Base-by-base conservation (phyloP, 2,888 invertebrate genomes). In the Nomada fabriciana region DNA sequence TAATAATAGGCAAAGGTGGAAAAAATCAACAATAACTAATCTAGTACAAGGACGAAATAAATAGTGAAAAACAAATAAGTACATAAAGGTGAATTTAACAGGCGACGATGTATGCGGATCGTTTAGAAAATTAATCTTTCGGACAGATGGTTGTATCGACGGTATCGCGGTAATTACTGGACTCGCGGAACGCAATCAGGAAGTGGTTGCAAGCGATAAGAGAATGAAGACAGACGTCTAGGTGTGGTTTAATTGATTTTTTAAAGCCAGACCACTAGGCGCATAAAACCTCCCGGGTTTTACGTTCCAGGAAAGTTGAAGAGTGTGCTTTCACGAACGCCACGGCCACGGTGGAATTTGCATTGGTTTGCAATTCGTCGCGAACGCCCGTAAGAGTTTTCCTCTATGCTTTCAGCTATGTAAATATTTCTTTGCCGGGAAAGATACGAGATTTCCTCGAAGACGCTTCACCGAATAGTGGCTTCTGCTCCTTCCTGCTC, bases 361-460 rank as follows among this genome's bases (percentile, higher is more conserved):
- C 90, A 89, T 90, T 86, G 88, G 88, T 87, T 90, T 89, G 88
- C 88, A 86, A 89, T 90, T 89, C 88, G 85, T 89, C 83, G 84
- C 81, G 69, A 81, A 82, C 84, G 85, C 83, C 80, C 84, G 87
- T 90, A 86, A 85, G 86, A 88, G 84, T 86, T 85, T 88, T 89
- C 85, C 84, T 84, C 80, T 81, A 80, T 81, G 87, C 89, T 90
- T 89, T 88, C 87, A 90, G 87, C 86, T 87, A 89, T 86, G 85
- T 88, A 90, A 90, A 84, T 80, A 86, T 84, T 67, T 76, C 77
- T 86, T 82, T 80, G 76, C 85, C 73, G 68, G 50, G 68, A 55
- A 65, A 73, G 65, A 75, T 74, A 81, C 81, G 84, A 78, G 81
- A 70, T 82, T 85, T 77, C 55, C 77, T 25, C 61, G 76, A 72